Conservation (phyloP, 2,888 invertebrate genomes). For the Flexamia atlantica region DNA sequence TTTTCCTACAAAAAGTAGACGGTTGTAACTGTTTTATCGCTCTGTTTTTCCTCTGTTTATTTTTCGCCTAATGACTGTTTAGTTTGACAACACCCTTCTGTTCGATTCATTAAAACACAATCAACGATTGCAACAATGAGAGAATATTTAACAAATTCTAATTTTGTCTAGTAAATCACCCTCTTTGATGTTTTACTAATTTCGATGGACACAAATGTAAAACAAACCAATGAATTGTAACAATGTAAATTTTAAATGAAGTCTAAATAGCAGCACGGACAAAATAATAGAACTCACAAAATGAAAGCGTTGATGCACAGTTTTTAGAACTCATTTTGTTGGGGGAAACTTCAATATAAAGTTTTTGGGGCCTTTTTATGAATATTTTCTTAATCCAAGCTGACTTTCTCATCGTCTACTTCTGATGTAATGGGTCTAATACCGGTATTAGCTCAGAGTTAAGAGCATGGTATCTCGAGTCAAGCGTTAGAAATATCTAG, state of each 20-base stretch:
- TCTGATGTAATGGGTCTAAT: no score
- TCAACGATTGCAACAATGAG: constrained; percentile 36
- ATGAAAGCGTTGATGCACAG: background rate
- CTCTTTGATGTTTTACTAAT: constrained; percentile 50
- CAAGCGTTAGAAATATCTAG: no score
- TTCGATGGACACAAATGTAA: constrained; percentile 40
- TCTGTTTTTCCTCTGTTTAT: constrained; percentile 1
- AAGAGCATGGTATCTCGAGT: no score
- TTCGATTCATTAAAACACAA: constrained; percentile 34
- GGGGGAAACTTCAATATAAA: background rate
- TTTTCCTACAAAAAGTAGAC: no score
- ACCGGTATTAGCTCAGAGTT: no score
- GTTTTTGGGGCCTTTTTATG: no score
- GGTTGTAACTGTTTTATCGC: background rate
- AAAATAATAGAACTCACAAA: constrained; percentile 8
- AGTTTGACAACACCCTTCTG: constrained; percentile 21
- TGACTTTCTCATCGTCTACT: no score
- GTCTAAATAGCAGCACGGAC: constrained; percentile 18
- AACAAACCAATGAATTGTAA: constrained; percentile 35
- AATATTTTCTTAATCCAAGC: no score
- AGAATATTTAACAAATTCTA: constrained; percentile 43
- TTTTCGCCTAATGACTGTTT: constrained; percentile 3
- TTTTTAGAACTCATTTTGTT: background rate
- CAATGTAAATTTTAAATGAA: constrained; percentile 46
- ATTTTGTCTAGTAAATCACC: constrained; percentile 44